Conservation (phyloP, 2,888 invertebrate genomes). For the Meteorus colon region DNA sequence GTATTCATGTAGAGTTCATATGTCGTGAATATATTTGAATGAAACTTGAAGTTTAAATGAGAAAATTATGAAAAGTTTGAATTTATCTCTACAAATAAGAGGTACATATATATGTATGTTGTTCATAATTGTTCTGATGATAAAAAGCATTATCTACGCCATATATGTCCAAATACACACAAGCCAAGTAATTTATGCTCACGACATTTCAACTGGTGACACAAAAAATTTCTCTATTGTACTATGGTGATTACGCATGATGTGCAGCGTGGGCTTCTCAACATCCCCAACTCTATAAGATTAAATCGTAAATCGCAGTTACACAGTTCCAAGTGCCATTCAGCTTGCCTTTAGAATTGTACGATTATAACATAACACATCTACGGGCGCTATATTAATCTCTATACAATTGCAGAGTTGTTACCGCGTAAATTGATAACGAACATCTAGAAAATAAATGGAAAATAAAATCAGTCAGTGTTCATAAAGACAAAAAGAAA, state of each 20-base stretch:
- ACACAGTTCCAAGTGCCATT: conserved; percentile 28
- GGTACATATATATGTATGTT: neutral
- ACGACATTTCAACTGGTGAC: neutral
- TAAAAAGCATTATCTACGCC: neutral
- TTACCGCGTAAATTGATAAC: conserved; percentile 18
- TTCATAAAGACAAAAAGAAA: neutral
- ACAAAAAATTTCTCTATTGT: neutral
- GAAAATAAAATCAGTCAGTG: neutral
- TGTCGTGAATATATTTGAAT: neutral
- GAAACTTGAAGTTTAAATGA: neutral
- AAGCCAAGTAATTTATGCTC: neutral
- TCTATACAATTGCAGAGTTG: conserved; percentile 1
- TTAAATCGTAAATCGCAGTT: conserved; percentile 8
- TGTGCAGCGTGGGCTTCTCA: neutral
- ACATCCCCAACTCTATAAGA: conserved; percentile 5
- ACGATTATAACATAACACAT: neutral
- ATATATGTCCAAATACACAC: neutral
- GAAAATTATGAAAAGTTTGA: neutral
- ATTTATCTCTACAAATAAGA: neutral
- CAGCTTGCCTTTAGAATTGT: conserved; percentile 29
- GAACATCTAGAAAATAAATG: conserved; percentile 8
- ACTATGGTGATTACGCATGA: neutral
- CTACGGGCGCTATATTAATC: conserved; percentile 15
- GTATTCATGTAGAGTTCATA: neutral
- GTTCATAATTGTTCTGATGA: neutral